These are phyloP conservation scores for Sturmia bella DNA, from an alignment of 2,888 invertebrate genomes.

Conservation along the genomic window DNA sequence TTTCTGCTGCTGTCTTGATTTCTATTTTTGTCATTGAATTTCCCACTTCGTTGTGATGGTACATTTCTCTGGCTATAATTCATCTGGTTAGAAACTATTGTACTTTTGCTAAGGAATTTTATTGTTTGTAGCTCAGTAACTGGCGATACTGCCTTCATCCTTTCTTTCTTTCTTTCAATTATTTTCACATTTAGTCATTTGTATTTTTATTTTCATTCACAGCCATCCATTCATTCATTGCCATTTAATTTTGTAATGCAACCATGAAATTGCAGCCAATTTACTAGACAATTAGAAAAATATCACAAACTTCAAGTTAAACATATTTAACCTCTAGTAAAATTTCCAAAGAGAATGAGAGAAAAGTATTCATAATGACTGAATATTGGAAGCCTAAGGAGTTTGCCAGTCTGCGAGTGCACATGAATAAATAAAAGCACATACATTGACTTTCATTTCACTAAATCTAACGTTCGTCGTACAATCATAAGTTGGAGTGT, in stretches of 20 bases:
- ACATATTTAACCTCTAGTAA: constrained; percentile 1
- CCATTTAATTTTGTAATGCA: constrained; percentile 22
- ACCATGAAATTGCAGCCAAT: constrained; percentile 60
- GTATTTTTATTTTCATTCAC: constrained; percentile 12
- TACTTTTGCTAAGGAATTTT: background rate
- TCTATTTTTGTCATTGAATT: background rate
- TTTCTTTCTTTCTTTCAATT: background rate
- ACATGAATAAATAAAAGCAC: background rate
- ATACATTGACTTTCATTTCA: no score
- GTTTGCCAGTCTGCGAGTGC: background rate
- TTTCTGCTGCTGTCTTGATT: background rate
- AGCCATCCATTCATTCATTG: background rate
- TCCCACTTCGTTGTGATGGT: background rate
- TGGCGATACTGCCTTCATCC: background rate
- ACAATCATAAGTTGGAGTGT: no score
- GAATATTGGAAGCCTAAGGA: background rate
- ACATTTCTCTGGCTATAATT: constrained; percentile 9
- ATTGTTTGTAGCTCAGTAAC: no score
- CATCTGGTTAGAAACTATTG: constrained; percentile 13
- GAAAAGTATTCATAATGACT: background rate
- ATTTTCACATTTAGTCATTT: constrained; percentile 12
- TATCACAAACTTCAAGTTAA: constrained; percentile 34
- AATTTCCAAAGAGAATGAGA: no score
- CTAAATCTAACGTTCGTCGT: no score
- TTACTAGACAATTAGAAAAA: constrained; percentile 59